A percentile compares a stretch with the other conserved stretches of the same genome.
These are phyloP conservation scores for Amiota minor DNA, from an alignment of 2,888 invertebrate species.

Conservation along the genomic window DNA sequence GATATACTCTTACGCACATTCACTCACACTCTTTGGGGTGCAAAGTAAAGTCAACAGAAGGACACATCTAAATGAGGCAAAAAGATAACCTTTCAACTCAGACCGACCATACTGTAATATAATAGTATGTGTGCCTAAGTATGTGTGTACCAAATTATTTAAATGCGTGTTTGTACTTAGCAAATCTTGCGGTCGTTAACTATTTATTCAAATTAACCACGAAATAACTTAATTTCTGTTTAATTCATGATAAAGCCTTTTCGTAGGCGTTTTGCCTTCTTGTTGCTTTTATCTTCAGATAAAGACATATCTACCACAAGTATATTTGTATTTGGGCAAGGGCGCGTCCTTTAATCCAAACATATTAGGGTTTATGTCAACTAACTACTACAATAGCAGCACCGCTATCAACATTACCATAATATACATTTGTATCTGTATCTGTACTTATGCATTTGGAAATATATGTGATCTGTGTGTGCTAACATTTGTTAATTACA, in stretches of 20 bases:
- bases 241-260: slow-evolving; percentile 36
- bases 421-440: not conserved
- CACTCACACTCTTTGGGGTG: too few relatives aligned
- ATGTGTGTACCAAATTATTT: slow-evolving; percentile 16
- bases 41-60: too few relatives aligned
- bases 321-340: not conserved
- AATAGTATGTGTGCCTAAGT: slow-evolving; percentile 6
- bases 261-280: not conserved
- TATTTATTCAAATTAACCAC: slow-evolving; percentile 54
- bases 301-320: not conserved
- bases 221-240: slow-evolving; percentile 44
- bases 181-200: slow-evolving; percentile 47
- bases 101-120: slow-evolving; percentile 3
- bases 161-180: slow-evolving; percentile 35
- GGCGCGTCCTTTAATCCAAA: slow-evolving; percentile 1
- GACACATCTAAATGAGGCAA: too few relatives aligned
- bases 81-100: slow-evolving; percentile 18
- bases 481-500: slow-evolving; percentile 50
- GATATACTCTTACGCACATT: too few relatives aligned
- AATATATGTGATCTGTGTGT: slow-evolving; percentile 24
- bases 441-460: not conserved
- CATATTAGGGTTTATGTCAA: slow-evolving; percentile 18
- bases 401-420: not conserved
- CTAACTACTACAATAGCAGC: not conserved
- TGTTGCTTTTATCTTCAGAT: not conserved